Conservation (phyloP, 2,888 invertebrate genomes). For the Hermodice carunculata region DNA sequence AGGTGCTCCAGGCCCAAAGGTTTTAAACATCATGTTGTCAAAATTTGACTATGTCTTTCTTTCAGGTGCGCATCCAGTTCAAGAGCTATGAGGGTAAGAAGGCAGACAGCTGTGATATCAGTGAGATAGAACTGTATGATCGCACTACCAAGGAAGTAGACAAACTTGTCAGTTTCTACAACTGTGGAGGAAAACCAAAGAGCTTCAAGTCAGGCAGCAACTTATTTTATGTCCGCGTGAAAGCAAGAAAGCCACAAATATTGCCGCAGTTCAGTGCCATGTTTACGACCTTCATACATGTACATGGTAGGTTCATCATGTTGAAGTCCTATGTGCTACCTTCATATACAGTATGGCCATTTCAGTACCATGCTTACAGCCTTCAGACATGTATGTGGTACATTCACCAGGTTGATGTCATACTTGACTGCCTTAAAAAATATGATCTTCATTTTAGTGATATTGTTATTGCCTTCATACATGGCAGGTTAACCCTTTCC, state of each 20-base stretch:
- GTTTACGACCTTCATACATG: constrained; percentile 30
- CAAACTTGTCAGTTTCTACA: constrained; percentile 40
- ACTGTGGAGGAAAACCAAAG: constrained; percentile 46
- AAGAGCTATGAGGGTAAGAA: constrained; percentile 25
- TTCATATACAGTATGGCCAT: no score
- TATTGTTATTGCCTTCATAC: no score
- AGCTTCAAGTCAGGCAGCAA: constrained; percentile 51
- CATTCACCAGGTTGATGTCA: no score
- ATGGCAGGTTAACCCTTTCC: no score
- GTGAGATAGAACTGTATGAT: constrained; percentile 60
- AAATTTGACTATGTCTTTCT: background rate
- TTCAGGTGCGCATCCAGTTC: constrained; percentile 31
- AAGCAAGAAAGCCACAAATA: constrained; percentile 41
- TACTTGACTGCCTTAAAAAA: no score
- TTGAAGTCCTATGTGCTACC: no score
- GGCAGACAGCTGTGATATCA: constrained; percentile 49
- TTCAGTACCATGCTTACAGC: no score
- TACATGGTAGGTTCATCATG: no score
- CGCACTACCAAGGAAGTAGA: constrained; percentile 50
- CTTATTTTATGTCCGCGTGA: constrained; percentile 53
- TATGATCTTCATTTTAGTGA: no score
- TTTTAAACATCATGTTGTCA: background rate
- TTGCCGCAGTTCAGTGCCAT: constrained; percentile 49
- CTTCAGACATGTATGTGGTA: no score
- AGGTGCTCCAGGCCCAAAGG: no score